Conservation (phyloP, 2,113 vertebrate species). For the Elanoides forficatus region DNA sequence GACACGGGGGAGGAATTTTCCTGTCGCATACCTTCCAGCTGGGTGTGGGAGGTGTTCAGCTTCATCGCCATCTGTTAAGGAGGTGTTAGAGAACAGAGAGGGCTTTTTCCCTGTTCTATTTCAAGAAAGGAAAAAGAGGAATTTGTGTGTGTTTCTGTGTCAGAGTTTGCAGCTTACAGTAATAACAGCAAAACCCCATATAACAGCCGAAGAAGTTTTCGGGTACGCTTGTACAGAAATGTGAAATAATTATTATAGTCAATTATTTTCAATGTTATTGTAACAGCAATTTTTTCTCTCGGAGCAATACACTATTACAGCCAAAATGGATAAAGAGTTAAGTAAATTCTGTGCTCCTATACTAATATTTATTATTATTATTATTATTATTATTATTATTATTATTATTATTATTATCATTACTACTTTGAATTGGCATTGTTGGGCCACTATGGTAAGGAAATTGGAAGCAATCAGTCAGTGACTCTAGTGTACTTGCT, state of each 20-base stretch:
- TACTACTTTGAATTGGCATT: neutral
- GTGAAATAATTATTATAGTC: neutral
- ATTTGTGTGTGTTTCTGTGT: neutral
- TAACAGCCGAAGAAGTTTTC: neutral
- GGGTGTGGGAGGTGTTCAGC: constrained; percentile 27
- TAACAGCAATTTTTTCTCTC: neutral
- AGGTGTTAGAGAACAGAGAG: neutral
- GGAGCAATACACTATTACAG: neutral
- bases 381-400: neutral
- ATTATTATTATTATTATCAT: neutral
- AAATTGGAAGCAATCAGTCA: neutral
- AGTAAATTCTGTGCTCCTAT: neutral
- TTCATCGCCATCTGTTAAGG: constrained; percentile 16
- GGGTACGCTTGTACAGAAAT: neutral
- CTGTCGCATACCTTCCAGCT: neutral
- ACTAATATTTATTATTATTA: neutral
- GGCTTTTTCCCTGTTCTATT: constrained; percentile 23
- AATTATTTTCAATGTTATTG: neutral
- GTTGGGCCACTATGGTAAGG: neutral
- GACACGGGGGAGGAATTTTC: neutral
- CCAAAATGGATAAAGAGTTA: neutral
- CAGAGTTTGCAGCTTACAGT: neutral
- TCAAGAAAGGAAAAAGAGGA: neutral
- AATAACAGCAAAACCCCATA: neutral
- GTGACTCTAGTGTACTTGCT: neutral